Conservation (phyloP, 2,113 vertebrate genomes). For the Amphiprion percula region DNA sequence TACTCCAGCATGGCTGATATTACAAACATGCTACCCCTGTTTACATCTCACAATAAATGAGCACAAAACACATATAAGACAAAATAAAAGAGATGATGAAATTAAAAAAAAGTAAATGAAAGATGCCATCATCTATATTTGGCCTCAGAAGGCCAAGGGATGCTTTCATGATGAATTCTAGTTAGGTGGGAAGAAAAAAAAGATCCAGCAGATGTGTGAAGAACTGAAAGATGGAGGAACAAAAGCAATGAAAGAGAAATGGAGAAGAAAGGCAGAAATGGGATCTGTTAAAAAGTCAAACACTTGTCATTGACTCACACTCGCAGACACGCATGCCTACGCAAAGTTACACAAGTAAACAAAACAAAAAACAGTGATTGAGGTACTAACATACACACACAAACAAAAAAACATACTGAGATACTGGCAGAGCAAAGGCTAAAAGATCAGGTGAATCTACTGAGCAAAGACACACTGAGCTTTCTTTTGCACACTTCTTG, state of each 20-base stretch:
- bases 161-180: conserved; percentile 48
- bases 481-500: conserved; percentile 58
- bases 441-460: conserved; percentile 73
- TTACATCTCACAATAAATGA: conserved; percentile 40
- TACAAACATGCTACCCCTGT: conserved; percentile 8
- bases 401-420: conserved; percentile 28
- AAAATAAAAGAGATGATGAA: conserved; percentile 22
- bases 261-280: conserved; percentile 49
- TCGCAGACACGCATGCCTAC: conserved; percentile 42
- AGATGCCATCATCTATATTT: conserved; percentile 56
- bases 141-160: conserved; percentile 51
- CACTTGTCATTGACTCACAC: conserved; percentile 52
- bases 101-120: conserved; percentile 50
- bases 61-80: conserved; percentile 7
- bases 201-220: conserved; percentile 44
- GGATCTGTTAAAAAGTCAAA: conserved; percentile 69
- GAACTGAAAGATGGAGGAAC: conserved; percentile 55
- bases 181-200: conserved; percentile 28
- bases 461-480: conserved; percentile 50
- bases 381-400: conserved; percentile 18
- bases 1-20: conserved; percentile 18
- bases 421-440: conserved; percentile 64
- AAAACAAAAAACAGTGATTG: conserved; percentile 60
- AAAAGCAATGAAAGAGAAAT: conserved; percentile 56
- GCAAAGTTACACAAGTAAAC: conserved; percentile 61